Evolutionary conservation across 2,888 invertebrate species (phyloP), one percentile per base, ranked within the genome.

Genomic region (Nephrocerus scutellatus): DNA sequence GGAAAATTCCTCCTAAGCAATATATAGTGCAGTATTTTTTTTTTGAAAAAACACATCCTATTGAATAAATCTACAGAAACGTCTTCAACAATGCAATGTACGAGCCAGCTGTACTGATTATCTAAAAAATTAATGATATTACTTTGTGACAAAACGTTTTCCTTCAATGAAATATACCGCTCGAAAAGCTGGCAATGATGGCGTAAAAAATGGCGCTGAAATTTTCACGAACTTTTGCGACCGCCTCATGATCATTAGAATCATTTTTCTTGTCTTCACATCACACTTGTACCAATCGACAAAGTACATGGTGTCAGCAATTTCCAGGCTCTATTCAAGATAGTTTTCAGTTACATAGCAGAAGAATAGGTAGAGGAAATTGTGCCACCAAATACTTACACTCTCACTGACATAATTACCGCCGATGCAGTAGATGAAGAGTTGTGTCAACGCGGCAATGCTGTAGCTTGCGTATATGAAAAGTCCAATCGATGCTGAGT

Each of bases 251-350:
- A 65, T 60, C 57, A 65, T 58, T 53, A 66, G 56, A 53, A 65
- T 55, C 52, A 64, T 60, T 57, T 58, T 59, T 40, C 61, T 57
- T 49, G 63, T 62, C 43, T 50, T 49, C 43, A 44, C 52, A 50
- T 66, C 62, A 47, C 66, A 66, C 54, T 63, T 66, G 38, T 63
- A 66, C 66, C 64, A 65, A 44, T 60, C 63, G 46, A 54, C 52
- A 50, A 59, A 54, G 40, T 66, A 64, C 36, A 60, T 49, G 10
- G 56, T 51, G 47, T 55, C 53, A 39, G 62, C 61, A 35, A 66
- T 50, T 30, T 55, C 55, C 23, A 53, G 37, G 44, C 66, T 65
- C 66, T 66, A 47, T 19, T n/a, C n/a, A n/a, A n/a, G n/a, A n/a
- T n/a, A n/a, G n/a, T n/a, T n/a, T n/a, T n/a, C n/a, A n/a, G 10